phyloP scores from a whole-genome alignment of 2,113 vertebrate species.

The Riparia riparia region DNA sequence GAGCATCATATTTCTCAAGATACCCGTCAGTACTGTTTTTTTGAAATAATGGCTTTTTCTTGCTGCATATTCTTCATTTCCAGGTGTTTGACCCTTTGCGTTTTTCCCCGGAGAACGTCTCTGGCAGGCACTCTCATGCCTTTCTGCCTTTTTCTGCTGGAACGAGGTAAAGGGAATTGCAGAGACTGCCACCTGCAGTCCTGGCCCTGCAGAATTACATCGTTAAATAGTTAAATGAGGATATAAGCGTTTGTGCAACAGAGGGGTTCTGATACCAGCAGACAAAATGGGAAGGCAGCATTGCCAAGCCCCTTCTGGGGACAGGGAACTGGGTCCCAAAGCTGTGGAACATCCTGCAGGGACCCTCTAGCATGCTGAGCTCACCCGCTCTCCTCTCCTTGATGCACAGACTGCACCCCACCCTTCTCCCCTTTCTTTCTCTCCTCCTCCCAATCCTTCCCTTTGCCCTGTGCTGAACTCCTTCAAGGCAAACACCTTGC shows the following conservation, averaged over 20 bases:
- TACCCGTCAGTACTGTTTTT: background rate
- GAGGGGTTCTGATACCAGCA: background rate
- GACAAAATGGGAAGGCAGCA: background rate
- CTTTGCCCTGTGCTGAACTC: background rate
- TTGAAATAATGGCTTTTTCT: background rate
- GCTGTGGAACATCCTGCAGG: background rate
- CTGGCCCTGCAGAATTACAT: background rate
- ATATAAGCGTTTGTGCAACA: background rate
- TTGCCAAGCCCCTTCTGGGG: fast-evolving
- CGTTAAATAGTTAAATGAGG: background rate
- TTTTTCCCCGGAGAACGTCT: conserved; percentile 83
- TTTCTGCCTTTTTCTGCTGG: conserved; percentile 87
- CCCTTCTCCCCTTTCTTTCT: background rate
- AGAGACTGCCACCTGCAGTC: background rate
- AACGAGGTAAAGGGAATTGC: conserved; percentile 32
- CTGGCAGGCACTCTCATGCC: conserved; percentile 81
- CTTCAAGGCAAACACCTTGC: background rate
- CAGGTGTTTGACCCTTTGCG: conserved; percentile 85
- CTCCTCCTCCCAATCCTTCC: background rate
- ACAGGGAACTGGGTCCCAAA: background rate
- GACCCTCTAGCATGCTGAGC: background rate
- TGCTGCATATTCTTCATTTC: background rate
- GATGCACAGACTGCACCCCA: background rate
- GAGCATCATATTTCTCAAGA: background rate
- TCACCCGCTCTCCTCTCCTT: background rate